Percentiles rank a stretch among this genome's conserved stretches.
Evolutionary conservation across 2,113 vertebrate species (phyloP).

Genomic region (Planiliza haematocheilus): DNA sequence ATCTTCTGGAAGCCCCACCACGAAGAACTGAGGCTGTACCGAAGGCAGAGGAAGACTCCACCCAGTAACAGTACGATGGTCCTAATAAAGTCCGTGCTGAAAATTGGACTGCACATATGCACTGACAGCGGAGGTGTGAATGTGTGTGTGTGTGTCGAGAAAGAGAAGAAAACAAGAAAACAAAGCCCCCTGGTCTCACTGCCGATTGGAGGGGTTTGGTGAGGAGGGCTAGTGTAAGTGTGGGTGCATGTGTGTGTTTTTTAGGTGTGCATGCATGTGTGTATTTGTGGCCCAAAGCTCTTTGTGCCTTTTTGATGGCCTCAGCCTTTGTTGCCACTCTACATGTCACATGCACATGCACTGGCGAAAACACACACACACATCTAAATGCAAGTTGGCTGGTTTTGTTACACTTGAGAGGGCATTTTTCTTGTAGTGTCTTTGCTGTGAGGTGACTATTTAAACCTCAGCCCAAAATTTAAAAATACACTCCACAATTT

Average conservation of each 20-base stretch:
- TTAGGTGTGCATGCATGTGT: conserved; percentile 14
- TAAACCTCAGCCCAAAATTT: not conserved
- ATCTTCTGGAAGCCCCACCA: not conserved
- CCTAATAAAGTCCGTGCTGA: not conserved
- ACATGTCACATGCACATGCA: conserved; percentile 44
- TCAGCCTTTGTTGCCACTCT: conserved; percentile 67
- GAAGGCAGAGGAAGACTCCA: not conserved
- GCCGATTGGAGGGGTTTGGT: conserved; percentile 30
- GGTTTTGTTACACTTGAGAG: not conserved
- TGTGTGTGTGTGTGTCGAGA: conserved; percentile 18
- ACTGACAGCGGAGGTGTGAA: conserved; percentile 21
- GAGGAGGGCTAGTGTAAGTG: conserved; percentile 7
- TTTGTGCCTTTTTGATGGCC: conserved; percentile 69
- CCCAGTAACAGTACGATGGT: not conserved
- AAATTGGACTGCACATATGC: no score
- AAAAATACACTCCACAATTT: not conserved
- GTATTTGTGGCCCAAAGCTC: conserved; percentile 41
- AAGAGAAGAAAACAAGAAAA: conserved; percentile 50
- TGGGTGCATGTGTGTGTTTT: conserved; percentile 12
- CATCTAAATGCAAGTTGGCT: conserved; percentile 6
- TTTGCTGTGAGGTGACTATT: not conserved
- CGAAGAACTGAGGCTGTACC: not conserved
- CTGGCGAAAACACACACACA: conserved; percentile 12
- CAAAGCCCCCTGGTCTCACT: conserved; percentile 45
- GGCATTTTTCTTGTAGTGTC: not conserved